phyloP scores from a whole-genome alignment of 2,113 vertebrate genomes.

The Argyrosomus japonicus region DNA sequence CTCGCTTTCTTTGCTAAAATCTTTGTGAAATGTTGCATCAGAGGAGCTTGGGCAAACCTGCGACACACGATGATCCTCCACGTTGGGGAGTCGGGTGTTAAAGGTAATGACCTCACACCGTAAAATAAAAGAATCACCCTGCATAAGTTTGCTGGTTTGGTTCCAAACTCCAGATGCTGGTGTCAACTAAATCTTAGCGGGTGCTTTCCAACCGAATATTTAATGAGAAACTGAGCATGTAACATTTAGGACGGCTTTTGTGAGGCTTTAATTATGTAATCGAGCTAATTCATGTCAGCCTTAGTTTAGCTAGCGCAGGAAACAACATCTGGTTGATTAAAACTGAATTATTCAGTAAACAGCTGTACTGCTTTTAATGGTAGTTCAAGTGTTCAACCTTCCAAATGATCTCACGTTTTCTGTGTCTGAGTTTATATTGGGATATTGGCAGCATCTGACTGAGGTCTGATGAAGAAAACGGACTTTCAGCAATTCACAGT shows the following conservation, averaged over 20 bases:
- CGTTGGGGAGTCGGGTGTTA: too few relatives aligned
- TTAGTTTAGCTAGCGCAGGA: background rate
- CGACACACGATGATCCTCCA: background rate
- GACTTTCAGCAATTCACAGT: background rate
- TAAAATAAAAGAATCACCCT: background rate
- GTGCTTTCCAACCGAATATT: background rate
- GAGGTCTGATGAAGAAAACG: background rate
- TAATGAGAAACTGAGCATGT: slow-evolving; percentile 1
- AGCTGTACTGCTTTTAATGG: background rate
- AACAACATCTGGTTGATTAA: slow-evolving; percentile 1
- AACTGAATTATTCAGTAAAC: background rate
- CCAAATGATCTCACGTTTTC: background rate
- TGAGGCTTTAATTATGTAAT: background rate
- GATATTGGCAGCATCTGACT: background rate
- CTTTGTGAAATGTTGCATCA: too few relatives aligned
- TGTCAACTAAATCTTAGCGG: background rate
- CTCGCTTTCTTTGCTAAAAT: too few relatives aligned
- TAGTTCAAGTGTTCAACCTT: too few relatives aligned
- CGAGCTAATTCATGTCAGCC: background rate
- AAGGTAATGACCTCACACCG: background rate
- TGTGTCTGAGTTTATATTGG: background rate
- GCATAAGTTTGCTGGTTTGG: background rate
- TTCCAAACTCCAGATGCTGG: slow-evolving; percentile 5
- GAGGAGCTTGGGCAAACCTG: too few relatives aligned
- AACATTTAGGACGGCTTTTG: background rate